Evolutionary conservation across 2,888 invertebrate species (phyloP).

Genomic region (Drosophila borborema): DNA sequence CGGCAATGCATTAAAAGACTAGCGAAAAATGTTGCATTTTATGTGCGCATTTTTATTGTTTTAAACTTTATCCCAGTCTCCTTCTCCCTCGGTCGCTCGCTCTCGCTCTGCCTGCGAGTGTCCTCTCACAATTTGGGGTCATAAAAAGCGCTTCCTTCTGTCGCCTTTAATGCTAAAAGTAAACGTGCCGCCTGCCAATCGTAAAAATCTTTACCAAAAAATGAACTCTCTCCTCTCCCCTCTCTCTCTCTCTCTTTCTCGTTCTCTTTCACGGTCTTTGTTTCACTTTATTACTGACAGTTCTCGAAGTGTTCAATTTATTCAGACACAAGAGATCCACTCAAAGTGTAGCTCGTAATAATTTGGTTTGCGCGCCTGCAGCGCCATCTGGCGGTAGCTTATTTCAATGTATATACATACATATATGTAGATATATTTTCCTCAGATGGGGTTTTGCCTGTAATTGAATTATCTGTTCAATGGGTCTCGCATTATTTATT

Average conservation of each 20-base stretch:
- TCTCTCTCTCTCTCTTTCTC: neutral
- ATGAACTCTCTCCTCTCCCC: conserved; percentile 1
- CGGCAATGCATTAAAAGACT: conserved; percentile 53
- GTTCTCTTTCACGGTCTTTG: neutral
- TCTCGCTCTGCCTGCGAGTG: conserved; percentile 15
- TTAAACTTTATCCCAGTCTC: conserved; percentile 51
- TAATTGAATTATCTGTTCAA: conserved; percentile 8
- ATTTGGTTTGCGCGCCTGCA: neutral
- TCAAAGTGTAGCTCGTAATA: conserved; percentile 28
- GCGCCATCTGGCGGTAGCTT: conserved; percentile 31
- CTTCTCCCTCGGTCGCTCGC: neutral
- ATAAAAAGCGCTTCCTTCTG: conserved; percentile 39
- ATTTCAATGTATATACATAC: conserved; percentile 4
- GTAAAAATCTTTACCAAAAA: conserved; percentile 53
- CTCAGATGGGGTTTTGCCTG: neutral
- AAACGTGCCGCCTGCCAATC: conserved; percentile 69
- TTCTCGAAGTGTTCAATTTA: conserved; percentile 28
- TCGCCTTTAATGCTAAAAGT: conserved; percentile 68
- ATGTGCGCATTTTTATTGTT: conserved; percentile 72
- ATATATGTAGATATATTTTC: neutral
- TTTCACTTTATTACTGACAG: neutral
- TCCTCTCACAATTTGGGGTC: conserved; percentile 28
- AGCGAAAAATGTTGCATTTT: conserved; percentile 62
- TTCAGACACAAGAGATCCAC: conserved; percentile 19
- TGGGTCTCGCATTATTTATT: neutral